phyloP scores from a whole-genome alignment of 2,113 vertebrate genomes.

The Laticauda colubrina region DNA sequence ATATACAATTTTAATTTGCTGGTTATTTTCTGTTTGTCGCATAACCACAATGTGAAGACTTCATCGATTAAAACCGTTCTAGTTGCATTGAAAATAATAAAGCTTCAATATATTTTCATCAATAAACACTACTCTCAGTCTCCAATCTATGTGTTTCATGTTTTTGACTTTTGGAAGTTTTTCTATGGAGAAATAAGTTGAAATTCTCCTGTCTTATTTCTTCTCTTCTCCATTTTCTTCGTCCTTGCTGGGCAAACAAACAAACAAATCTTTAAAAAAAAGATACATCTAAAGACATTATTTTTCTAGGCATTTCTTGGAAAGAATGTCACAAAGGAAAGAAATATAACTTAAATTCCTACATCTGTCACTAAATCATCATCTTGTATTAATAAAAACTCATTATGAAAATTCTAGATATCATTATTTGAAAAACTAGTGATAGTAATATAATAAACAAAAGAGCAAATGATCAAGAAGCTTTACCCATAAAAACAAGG shows the following conservation, averaged over 20 bases:
- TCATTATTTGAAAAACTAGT: neutral
- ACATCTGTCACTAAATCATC: neutral
- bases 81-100: neutral
- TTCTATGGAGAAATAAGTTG: constrained; percentile 15
- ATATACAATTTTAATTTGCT: neutral
- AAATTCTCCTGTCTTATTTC: constrained; percentile 19
- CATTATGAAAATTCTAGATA: neutral
- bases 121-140: constrained; percentile 13
- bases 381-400: neutral
- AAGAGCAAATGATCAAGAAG: neutral
- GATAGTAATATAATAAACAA: neutral
- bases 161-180: constrained; percentile 38
- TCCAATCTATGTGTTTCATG: constrained; percentile 41
- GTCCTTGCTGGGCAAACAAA: constrained; percentile 12
- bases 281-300: neutral
- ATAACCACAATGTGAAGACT: fast-evolving
- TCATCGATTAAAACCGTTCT: constrained; percentile 34
- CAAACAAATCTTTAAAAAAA: no score
- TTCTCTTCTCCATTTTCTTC: fast-evolving
- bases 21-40: constrained; percentile 26
- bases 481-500: neutral
- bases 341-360: neutral
- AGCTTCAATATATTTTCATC: constrained; percentile 30
- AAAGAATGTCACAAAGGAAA: neutral
- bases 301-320: neutral